Evolutionary conservation across 2,797 vertebrate genomes (phyloP).

Genomic region (Ara ararauna): DNA sequence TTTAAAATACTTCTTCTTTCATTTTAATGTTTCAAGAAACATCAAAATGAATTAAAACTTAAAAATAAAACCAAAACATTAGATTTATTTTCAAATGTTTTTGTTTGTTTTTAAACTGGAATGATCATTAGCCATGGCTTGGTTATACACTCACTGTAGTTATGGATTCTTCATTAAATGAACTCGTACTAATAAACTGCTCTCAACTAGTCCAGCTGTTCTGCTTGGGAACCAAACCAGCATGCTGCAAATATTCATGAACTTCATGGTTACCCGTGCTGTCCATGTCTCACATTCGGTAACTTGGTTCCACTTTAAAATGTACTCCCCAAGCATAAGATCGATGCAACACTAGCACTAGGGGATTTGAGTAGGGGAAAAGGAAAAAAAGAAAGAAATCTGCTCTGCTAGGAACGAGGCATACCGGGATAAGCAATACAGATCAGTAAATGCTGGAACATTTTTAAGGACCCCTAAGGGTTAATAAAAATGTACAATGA

Average conservation of each 20-base stretch:
- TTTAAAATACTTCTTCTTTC: neutral
- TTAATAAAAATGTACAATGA: neutral
- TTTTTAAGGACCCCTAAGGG: neutral
- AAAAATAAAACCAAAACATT: neutral
- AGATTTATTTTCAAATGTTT: neutral
- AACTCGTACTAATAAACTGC: neutral
- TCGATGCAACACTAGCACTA: neutral
- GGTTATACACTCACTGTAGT: neutral
- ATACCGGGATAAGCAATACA: neutral
- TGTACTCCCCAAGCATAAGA: neutral
- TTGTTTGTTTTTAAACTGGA: neutral
- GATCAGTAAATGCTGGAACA: neutral
- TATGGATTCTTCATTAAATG: constrained; percentile 4
- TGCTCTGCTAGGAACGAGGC: neutral
- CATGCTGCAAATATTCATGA: constrained; percentile 23
- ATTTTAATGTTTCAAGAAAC: neutral
- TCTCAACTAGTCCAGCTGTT: constrained; percentile 28
- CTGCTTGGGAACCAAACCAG: neutral
- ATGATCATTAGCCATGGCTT: neutral
- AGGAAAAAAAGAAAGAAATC: neutral
- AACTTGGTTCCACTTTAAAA: neutral
- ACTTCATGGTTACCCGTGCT: constrained; percentile 17
- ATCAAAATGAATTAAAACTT: neutral
- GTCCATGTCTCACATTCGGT: neutral
- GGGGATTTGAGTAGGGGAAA: neutral